Conservation (phyloP, 64 coral and sea anemone species). For the Catalaphyllia jardinei region DNA sequence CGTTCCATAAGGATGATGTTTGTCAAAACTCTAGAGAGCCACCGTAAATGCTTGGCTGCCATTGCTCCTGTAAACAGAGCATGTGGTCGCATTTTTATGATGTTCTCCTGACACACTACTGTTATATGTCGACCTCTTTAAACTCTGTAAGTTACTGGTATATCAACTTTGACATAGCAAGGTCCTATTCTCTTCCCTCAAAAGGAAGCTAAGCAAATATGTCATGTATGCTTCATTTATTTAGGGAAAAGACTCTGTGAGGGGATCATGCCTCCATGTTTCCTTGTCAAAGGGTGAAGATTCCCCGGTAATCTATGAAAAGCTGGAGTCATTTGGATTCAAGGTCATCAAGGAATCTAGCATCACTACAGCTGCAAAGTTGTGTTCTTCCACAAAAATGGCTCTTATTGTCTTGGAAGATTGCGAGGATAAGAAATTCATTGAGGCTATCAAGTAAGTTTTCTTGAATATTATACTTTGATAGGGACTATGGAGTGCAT, state of each 20-base stretch:
- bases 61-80: neutral
- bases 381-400: slow-evolving; percentile 2
- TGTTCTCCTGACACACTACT: neutral
- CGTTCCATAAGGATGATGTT: no score
- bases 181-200: neutral
- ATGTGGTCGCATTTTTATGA: neutral
- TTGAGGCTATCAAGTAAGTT: slow-evolving; percentile 26
- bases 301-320: neutral
- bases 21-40: no score
- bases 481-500: no score
- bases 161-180: neutral
- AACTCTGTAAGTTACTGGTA: neutral
- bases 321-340: slow-evolving; percentile 6
- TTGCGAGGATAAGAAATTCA: slow-evolving; percentile 10
- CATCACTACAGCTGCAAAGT: neutral
- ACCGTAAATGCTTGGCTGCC: neutral
- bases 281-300: neutral
- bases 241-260: neutral
- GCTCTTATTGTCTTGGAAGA: slow-evolving; percentile 27
- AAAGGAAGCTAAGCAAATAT: neutral
- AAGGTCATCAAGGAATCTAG: slow-evolving; percentile 11
- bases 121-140: neutral
- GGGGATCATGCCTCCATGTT: neutral
- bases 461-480: neutral
- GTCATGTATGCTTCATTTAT: neutral